Evolutionary conservation across 2,113 vertebrate genomes (phyloP).

Genomic region (Ibidorhyncha struthersii): DNA sequence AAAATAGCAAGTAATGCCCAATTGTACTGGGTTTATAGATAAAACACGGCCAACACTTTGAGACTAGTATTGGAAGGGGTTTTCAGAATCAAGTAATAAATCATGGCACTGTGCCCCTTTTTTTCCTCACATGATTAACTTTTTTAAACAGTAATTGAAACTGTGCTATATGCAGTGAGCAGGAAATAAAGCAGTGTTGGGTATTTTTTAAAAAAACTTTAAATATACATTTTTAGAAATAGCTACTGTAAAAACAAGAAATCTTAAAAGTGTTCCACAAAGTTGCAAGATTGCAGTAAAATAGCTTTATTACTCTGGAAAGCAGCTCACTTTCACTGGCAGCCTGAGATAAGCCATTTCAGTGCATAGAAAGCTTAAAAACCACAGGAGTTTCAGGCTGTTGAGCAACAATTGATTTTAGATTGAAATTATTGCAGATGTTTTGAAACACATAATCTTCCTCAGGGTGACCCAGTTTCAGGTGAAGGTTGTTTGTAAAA

Average conservation of each 20-base stretch:
- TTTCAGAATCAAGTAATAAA: neutral
- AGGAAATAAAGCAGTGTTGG: neutral
- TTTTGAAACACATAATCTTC: neutral
- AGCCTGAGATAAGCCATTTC: neutral
- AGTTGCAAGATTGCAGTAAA: neutral
- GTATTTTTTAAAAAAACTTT: neutral
- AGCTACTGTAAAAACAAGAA: neutral
- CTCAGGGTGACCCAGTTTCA: neutral
- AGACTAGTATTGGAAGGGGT: neutral
- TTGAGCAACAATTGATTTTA: neutral
- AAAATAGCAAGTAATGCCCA: neutral
- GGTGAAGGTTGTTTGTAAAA: neutral
- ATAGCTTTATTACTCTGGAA: neutral
- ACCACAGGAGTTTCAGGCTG: neutral
- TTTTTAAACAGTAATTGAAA: neutral
- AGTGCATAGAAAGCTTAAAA: neutral
- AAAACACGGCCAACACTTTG: neutral
- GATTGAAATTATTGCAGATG: neutral
- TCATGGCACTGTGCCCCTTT: neutral
- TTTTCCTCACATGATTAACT: neutral
- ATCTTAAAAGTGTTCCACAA: neutral
- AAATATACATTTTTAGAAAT: neutral
- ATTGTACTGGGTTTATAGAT: neutral
- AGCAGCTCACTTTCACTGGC: neutral
- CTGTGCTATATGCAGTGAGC: neutral